Evolutionary conservation across 1,140 invertebrate genomes (phyloP), one percentile per base, ranked within the genome.

Genomic region (Drusus annulatus): DNA sequence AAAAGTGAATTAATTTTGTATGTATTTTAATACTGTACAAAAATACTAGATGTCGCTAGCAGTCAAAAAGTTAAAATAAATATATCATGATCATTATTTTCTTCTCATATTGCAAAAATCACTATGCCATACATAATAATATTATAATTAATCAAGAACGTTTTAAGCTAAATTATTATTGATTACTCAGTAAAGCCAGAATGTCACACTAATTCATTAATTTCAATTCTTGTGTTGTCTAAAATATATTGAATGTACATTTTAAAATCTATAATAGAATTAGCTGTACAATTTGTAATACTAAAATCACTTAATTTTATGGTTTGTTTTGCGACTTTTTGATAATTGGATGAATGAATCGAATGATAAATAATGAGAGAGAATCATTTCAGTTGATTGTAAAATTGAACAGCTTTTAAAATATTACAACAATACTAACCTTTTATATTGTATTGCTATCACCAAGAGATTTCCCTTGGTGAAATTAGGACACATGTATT

Each of bases 231-330:
- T 60, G 54, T 56, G 56, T 60, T 19, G 6, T 60, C 56, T 60
- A 60, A 60, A 21, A 60, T 60, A 23, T 60, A 60, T 60, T 23
- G 10, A 60, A 60, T 60, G 56, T 60, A 60, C 56, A 60, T 13
- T 45, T 45, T 45, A 21, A 60, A 21, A 4, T 60, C 56, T 60
- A 60, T 60, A 0, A 3, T 60, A 60, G 7, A 45, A 60, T 60
- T 60, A 60, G 56, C 56, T 60, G 56, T 60, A 60, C 56, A 60
- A 21, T 60, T 60, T 60, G 15, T 60, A 23, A 23, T 60, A 60
- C 7, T 60, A 21, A 17, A 60, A 60, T 60, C 56, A 60, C 56
- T 60, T 21, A 60, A 10, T 5, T 60, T 60, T 7, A 21, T 60
- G 0, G 3, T 60, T 23, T 19, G 2, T 23, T 60, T 19, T 60